These are phyloP conservation scores for Sebastiscus albofasciatus DNA, from an alignment of 2,797 vertebrate species.

Conservation along the genomic window DNA sequence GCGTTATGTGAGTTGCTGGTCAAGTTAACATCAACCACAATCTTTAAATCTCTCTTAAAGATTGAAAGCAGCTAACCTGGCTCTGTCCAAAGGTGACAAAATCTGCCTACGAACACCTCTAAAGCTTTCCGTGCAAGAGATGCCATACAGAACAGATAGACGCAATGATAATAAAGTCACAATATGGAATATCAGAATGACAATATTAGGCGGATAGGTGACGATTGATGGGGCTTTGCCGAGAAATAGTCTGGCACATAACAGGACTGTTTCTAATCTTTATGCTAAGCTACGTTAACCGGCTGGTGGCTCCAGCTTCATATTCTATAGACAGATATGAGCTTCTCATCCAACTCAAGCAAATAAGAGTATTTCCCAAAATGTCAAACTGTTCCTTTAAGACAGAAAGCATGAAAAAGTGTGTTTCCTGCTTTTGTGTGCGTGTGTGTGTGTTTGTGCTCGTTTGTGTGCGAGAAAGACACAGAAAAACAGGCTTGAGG, in stretches of 20 bases:
- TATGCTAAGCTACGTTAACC: not conserved
- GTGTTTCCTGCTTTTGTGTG: not conserved
- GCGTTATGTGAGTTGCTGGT: too few relatives aligned
- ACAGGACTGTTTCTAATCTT: not conserved
- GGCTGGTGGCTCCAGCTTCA: not conserved
- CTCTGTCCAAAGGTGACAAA: too few relatives aligned
- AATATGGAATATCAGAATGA: not conserved
- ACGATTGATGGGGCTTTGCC: not conserved
- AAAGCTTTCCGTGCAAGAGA: not conserved
- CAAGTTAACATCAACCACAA: too few relatives aligned
- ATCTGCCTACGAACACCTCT: too few relatives aligned
- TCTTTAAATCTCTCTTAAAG: too few relatives aligned
- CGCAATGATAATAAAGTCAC: not conserved
- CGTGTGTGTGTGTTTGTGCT: not conserved
- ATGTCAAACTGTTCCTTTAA: conserved; percentile 28
- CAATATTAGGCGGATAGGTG: not conserved
- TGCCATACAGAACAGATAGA: not conserved
- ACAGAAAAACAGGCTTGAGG: not conserved
- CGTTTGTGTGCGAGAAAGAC: not conserved
- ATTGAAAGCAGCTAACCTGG: too few relatives aligned
- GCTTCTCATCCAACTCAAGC: not conserved
- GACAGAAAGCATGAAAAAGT: not conserved
- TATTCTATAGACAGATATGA: not conserved
- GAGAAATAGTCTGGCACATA: not conserved
- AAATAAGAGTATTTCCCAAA: conserved; percentile 6